phyloP scores from a whole-genome alignment of 2,888 invertebrate species.

The Caenorhabditis sp. region DNA sequence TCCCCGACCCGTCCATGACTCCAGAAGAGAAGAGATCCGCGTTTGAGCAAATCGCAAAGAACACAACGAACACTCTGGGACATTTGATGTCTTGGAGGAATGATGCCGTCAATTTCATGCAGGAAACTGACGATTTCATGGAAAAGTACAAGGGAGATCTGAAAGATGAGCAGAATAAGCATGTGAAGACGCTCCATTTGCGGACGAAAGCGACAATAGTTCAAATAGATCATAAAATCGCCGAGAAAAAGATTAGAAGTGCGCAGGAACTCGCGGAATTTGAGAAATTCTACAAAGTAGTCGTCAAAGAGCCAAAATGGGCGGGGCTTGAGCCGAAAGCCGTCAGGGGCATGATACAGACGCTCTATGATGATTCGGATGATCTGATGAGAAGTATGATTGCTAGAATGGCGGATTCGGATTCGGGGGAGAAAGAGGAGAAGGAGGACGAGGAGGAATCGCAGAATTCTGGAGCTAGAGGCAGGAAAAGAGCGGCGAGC shows the following conservation, averaged over 20 bases:
- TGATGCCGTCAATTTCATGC: background rate
- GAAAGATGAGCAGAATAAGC: constrained; percentile 20
- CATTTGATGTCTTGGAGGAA: constrained; percentile 37
- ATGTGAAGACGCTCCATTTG: background rate
- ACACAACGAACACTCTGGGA: constrained; percentile 8
- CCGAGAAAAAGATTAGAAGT: background rate
- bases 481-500: too few species aligned
- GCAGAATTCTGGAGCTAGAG: too few species aligned
- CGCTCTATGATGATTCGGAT: constrained; percentile 22
- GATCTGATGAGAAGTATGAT: constrained; percentile 9
- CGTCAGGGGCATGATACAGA: constrained; percentile 23
- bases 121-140: constrained; percentile 13
- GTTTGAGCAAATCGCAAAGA: constrained; percentile 25
- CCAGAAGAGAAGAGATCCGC: constrained; percentile 16
- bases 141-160: background rate
- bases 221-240: constrained; percentile 33
- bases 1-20: constrained; percentile 10
- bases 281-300: constrained; percentile 22
- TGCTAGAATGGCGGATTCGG: constrained; percentile 8
- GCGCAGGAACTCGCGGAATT: constrained; percentile 8
- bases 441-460: background rate
- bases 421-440: background rate
- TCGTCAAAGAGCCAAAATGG: constrained; percentile 21
- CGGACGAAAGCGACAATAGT: constrained; percentile 12
- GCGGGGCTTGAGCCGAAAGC: background rate